phyloP scores from a whole-genome alignment of 2,113 vertebrate genomes.

The Tor tambroides region DNA sequence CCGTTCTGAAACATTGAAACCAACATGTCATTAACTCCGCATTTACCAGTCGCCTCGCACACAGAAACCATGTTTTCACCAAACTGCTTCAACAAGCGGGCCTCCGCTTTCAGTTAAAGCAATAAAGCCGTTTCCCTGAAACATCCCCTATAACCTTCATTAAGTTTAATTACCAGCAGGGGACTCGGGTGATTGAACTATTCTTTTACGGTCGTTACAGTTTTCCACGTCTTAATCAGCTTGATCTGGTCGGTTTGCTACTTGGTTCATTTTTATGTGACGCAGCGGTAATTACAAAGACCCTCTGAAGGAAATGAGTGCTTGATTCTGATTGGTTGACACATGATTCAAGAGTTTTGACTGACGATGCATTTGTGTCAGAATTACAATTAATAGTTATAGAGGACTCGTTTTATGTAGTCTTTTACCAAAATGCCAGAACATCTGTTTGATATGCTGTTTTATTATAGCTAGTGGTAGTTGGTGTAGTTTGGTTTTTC shows the following conservation, averaged over 20 bases:
- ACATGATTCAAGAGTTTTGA: not conserved
- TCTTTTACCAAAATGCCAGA: not conserved
- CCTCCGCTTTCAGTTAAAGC: not conserved
- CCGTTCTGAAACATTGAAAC: slow-evolving; percentile 82
- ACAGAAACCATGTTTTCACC: slow-evolving; percentile 36
- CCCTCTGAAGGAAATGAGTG: not conserved
- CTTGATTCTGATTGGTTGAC: slow-evolving; percentile 6
- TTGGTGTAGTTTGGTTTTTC: not conserved
- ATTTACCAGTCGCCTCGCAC: slow-evolving; percentile 2
- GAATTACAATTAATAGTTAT: not conserved
- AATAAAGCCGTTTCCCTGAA: slow-evolving; percentile 9
- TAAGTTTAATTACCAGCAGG: slow-evolving; percentile 25
- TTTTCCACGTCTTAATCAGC: slow-evolving; percentile 13
- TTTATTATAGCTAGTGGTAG: not conserved
- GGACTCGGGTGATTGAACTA: not conserved
- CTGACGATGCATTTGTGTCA: not conserved
- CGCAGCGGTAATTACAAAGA: not conserved
- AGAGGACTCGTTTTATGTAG: not conserved
- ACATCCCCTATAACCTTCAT: slow-evolving; percentile 12
- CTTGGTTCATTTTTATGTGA: slow-evolving; percentile 9
- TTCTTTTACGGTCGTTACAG: not conserved
- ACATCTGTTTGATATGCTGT: not conserved
- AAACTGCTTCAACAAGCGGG: slow-evolving; percentile 9
- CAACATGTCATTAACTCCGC: slow-evolving; percentile 28
- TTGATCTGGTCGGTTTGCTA: slow-evolving; percentile 1